phyloP scores from a whole-genome alignment of 2,797 vertebrate species.

The Bucorvus abyssinicus region DNA sequence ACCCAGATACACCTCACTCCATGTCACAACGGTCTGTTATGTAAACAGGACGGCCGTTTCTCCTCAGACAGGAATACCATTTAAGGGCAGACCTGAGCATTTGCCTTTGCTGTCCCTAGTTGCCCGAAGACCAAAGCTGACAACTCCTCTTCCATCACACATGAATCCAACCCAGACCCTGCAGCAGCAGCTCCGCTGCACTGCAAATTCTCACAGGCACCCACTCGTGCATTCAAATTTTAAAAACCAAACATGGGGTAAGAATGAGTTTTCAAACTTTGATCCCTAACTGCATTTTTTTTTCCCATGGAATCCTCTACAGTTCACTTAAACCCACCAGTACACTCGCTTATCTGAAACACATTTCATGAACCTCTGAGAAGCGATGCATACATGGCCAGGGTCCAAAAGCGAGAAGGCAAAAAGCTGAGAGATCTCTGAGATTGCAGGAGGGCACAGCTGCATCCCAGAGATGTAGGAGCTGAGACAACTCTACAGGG shows the following conservation, averaged over 20 bases:
- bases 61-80: background rate
- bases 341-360: background rate
- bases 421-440: background rate
- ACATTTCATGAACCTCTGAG: background rate
- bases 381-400: background rate
- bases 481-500: background rate
- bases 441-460: background rate
- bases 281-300: background rate
- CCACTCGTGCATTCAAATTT: fast-evolving
- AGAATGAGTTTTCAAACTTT: background rate
- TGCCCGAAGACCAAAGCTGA: background rate
- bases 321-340: background rate
- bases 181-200: background rate
- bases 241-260: background rate
- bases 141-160: background rate
- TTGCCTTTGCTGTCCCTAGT: background rate
- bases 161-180: background rate
- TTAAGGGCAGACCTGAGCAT: background rate
- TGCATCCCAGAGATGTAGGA: background rate
- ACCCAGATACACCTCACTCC: background rate
- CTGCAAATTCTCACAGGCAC: background rate
- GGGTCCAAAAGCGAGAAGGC: background rate
- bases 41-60: background rate
- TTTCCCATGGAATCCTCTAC: background rate
- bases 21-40: fast-evolving